Base-by-base conservation (phyloP, 2,888 invertebrate genomes). In the Nowickia ferox region DNA sequence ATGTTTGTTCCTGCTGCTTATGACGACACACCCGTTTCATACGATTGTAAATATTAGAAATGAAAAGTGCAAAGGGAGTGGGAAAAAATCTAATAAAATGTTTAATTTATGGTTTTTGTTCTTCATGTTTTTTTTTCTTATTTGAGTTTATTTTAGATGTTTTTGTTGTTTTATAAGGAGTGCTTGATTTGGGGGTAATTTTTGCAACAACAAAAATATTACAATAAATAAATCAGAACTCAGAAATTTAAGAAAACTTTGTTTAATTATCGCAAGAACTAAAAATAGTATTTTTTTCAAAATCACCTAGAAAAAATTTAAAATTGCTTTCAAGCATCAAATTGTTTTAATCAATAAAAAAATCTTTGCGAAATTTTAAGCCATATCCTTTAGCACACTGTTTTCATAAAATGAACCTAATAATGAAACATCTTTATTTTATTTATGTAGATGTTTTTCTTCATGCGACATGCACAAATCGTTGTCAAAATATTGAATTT, bases 51-150 rank as follows among this genome's bases (percentile, higher is more conserved):
- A 30, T 30, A 19, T 3, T 30, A 40, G 13, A 40, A 46, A 38
- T 3, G 8, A 71, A 61, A 22, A 19, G 10, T 51, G 11, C 15
- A 46, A 65, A 46, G n/a, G 40, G 46, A 80, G 30, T 30, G 38
- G 61, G 44, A 40, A 51, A n/a, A 85, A 86, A 86, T 86, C 76
- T 61, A 75, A 86, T 86, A 86, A 86, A 83, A 71, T 86, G 44
- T 66, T 83, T 71, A 80, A 80, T 86, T 86, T 86, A 83, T 86
- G 66, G 55, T 65, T 59, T 66, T 57, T 71, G 42, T 65, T 19
- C 15, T 75, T 74, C 51, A 22, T 30, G 19, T 42, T 38, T 40
- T 42, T 38, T 40, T 59, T 72, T 46, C n/a, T 61, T 53, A 40
- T 55, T 81, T 63, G 15, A 51, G 19, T 30, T 65, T 38, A 17